Evolutionary conservation across 1,140 invertebrate genomes (phyloP).

Genomic region (Leptinotarsa undecemlineata): DNA sequence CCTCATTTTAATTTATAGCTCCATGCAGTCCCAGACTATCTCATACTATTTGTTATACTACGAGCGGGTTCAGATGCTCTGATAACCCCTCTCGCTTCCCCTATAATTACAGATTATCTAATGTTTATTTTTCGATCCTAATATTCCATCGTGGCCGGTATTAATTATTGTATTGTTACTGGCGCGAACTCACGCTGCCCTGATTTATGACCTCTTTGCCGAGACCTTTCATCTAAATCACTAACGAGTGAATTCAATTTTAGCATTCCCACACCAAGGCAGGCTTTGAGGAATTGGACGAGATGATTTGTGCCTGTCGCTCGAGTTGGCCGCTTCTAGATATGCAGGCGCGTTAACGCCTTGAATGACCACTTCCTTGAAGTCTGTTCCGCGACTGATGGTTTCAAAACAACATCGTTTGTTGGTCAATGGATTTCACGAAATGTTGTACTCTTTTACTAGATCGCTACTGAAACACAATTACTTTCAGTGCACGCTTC

Average conservation of each 20-base stretch:
- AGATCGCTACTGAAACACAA: no score
- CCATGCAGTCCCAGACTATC: conserved; percentile 21
- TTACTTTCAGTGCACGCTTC: no score
- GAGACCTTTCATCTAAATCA: conserved; percentile 34
- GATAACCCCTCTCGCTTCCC: conserved; percentile 35
- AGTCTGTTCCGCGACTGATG: no score
- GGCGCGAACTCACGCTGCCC: conserved; percentile 37
- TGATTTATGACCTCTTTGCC: conserved; percentile 41
- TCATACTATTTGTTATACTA: conserved; percentile 24
- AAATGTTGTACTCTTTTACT: no score
- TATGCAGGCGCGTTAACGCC: no score
- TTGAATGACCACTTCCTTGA: no score
- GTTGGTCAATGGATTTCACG: no score
- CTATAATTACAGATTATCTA: conserved; percentile 49
- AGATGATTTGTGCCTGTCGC: conserved; percentile 26
- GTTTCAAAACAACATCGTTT: no score
- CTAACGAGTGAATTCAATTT: conserved; percentile 37
- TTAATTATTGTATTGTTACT: conserved; percentile 48
- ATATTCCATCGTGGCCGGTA: conserved; percentile 41
- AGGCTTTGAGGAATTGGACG: conserved; percentile 17
- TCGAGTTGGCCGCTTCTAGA: no score
- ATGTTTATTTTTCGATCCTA: conserved; percentile 48
- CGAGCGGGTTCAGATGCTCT: conserved; percentile 26
- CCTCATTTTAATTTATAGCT: conserved; percentile 23
- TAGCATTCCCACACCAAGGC: conserved; percentile 29